These are phyloP conservation scores for Syngnathoides biaculeatus DNA, from an alignment of 2,113 vertebrate species.

Conservation along the genomic window DNA sequence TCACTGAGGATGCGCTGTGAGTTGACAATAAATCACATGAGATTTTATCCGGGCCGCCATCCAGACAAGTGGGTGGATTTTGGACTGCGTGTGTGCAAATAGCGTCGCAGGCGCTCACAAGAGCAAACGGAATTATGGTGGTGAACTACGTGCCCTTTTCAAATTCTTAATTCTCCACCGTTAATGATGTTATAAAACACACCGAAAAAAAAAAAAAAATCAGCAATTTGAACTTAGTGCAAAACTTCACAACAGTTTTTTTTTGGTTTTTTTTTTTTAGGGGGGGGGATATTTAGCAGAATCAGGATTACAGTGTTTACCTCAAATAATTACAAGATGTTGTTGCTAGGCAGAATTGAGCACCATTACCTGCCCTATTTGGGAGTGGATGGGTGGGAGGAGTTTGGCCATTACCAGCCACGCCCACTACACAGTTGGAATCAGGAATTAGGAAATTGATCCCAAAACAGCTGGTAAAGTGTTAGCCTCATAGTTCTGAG, in stretches of 20 bases:
- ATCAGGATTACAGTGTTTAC: background rate
- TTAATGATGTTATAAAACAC: background rate
- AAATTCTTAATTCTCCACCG: background rate
- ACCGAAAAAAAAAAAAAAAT: background rate
- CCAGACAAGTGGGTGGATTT: conserved; percentile 5
- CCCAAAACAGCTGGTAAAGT: background rate
- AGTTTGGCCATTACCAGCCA: background rate
- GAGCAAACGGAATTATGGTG: background rate
- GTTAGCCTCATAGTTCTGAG: too few relatives aligned
- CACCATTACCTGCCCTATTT: too few relatives aligned
- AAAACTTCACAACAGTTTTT: background rate
- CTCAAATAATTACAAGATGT: background rate
- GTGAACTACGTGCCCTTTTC: background rate
- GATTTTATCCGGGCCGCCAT: background rate
- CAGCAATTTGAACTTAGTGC: background rate
- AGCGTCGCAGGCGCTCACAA: background rate
- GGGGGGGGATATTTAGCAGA: background rate
- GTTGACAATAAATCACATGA: conserved; percentile 31
- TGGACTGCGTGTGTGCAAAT: background rate
- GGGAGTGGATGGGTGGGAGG: too few relatives aligned
- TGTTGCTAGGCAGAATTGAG: background rate
- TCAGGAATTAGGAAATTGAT: background rate
- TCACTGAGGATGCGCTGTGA: conserved; percentile 65
- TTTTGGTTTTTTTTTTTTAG: background rate
- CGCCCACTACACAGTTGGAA: background rate